These are phyloP conservation scores for Enteromius viviparus DNA, from an alignment of 2,797 vertebrate genomes.

Conservation along the genomic window DNA sequence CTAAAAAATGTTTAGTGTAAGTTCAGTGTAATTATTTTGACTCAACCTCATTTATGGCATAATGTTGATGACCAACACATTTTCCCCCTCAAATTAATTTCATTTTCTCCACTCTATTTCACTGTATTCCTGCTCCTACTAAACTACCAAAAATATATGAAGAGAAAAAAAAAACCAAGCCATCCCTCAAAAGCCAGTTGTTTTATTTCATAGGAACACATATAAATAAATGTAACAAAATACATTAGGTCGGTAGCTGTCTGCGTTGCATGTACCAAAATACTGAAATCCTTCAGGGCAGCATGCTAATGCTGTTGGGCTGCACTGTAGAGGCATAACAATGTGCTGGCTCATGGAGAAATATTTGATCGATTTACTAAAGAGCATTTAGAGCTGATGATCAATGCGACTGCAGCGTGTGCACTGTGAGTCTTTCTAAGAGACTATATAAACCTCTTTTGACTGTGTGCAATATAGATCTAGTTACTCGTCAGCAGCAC, in stretches of 20 bases:
- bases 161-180: neutral
- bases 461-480: constrained; percentile 5
- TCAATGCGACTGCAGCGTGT: constrained; percentile 8
- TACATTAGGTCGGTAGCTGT: constrained; percentile 23
- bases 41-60: neutral
- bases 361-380: constrained; percentile 42
- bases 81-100: neutral
- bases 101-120: neutral
- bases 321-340: constrained; percentile 29
- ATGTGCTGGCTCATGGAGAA: constrained; percentile 20
- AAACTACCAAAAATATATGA: neutral
- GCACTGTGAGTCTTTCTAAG: neutral
- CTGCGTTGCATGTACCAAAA: constrained; percentile 37
- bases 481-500: neutral
- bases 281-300: constrained; percentile 42
- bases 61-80: neutral
- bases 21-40: neutral
- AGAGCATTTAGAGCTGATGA: constrained; percentile 38
- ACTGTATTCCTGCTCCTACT: neutral
- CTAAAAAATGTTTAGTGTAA: neutral
- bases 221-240: constrained; percentile 60
- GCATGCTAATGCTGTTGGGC: constrained; percentile 12
- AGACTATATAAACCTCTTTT: constrained; percentile 25
- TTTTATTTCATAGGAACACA: constrained; percentile 57
- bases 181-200: constrained; percentile 32